Conservation (phyloP, 2,888 invertebrate genomes). For the Microplitis manilae region DNA sequence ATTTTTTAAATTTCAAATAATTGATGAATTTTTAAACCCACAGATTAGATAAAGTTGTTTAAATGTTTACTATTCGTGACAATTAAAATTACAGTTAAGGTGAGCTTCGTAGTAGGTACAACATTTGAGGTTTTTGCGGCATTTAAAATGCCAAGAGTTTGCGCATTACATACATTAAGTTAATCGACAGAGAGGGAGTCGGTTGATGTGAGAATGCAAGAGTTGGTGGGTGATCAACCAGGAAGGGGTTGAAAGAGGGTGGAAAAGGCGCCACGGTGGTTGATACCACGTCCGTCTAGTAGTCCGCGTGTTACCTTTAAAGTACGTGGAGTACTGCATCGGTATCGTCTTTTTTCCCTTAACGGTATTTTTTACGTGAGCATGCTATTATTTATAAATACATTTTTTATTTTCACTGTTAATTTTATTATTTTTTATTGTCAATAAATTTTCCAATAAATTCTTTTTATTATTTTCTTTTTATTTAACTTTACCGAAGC, state of each 20-base stretch:
- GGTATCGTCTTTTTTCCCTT: neutral
- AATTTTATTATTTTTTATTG: neutral
- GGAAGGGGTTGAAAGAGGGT: slow-evolving; percentile 24
- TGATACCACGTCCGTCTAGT: slow-evolving; percentile 54
- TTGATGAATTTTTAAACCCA: no score
- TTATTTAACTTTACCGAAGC: no score
- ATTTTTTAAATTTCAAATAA: no score
- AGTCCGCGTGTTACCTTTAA: slow-evolving; percentile 64
- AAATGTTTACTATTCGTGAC: no score
- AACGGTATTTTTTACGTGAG: neutral
- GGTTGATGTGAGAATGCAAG: slow-evolving; percentile 10
- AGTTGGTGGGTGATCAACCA: slow-evolving; percentile 22
- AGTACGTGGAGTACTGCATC: slow-evolving; percentile 53
- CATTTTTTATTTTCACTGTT: neutral
- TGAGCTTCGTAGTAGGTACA: slow-evolving; percentile 31
- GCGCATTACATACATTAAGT: slow-evolving; percentile 52
- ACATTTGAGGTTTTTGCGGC: slow-evolving; percentile 44
- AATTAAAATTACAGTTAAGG: slow-evolving; percentile 9
- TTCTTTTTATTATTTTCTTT: neutral
- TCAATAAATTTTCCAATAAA: neutral
- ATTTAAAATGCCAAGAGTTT: slow-evolving; percentile 58
- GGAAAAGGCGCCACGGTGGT: slow-evolving; percentile 53
- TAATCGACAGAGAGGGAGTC: slow-evolving; percentile 6
- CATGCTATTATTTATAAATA: neutral
- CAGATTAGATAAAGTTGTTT: no score